These are phyloP conservation scores for Holothuria scabra DNA, from an alignment of 53 echinoderm and acorn worm genomes.

Conservation along the genomic window DNA sequence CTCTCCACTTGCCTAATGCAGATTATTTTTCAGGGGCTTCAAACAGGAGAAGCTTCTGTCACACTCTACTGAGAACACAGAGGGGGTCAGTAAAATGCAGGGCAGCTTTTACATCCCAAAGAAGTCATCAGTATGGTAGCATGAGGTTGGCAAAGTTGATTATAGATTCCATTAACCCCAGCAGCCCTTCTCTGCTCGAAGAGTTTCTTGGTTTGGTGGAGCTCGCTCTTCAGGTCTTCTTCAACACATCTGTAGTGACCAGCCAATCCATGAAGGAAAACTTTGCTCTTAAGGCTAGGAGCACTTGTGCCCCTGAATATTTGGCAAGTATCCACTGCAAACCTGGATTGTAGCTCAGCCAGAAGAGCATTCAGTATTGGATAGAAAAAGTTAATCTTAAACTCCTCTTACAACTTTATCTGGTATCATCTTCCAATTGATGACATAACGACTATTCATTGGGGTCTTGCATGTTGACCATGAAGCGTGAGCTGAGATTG, in stretches of 20 bases:
- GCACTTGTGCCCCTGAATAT: constrained; percentile 31
- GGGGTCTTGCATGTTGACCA: too few species aligned
- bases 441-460: constrained; percentile 19
- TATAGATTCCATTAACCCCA: not conserved
- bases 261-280: constrained; percentile 32
- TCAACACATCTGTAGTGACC: constrained; percentile 36
- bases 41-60: constrained; percentile 44
- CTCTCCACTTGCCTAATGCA: constrained; percentile 45
- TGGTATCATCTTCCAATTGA: constrained; percentile 20
- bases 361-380: constrained; percentile 22
- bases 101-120: constrained; percentile 28
- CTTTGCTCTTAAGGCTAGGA: constrained; percentile 4
- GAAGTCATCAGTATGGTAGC: constrained; percentile 39
- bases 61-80: constrained; percentile 44
- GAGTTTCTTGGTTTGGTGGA: constrained; percentile 43
- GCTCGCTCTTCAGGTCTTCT: constrained; percentile 26
- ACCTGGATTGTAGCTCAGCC: constrained; percentile 9
- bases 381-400: constrained; percentile 27
- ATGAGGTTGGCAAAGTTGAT: constrained; percentile 49
- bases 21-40: constrained; percentile 38
- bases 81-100: constrained; percentile 13
- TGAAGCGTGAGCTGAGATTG: too few species aligned
- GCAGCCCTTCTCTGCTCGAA: constrained; percentile 12
- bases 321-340: constrained; percentile 20
- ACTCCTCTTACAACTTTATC: not conserved